A percentile compares a stretch with the other conserved stretches of the same genome.
Evolutionary conservation across 2,113 vertebrate species (phyloP).

Genomic region (Pangasianodon gigas): DNA sequence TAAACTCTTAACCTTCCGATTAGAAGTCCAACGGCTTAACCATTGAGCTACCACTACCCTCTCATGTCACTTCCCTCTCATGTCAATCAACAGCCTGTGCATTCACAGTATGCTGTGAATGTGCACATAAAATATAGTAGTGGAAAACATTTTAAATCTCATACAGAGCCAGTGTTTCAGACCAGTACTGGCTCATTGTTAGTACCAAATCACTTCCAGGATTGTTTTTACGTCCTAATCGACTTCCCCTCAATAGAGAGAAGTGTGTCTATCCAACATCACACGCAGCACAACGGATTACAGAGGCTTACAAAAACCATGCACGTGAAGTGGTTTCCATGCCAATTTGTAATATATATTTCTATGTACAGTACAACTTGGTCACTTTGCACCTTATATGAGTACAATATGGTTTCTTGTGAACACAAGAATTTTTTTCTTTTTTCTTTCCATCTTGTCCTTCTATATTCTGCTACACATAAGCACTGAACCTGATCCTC

Average conservation of each 20-base stretch:
- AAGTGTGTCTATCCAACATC: background rate
- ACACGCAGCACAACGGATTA: background rate
- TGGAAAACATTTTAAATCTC: background rate
- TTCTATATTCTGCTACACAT: too few species aligned
- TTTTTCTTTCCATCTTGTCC: too few species aligned
- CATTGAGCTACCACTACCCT: too few species aligned
- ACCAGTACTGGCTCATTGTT: background rate
- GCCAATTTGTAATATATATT: background rate
- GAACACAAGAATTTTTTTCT: too few species aligned
- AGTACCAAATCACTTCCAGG: background rate
- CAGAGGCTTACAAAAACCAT: background rate
- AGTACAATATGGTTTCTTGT: background rate
- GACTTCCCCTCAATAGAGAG: background rate
- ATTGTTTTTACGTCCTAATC: background rate
- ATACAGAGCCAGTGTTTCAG: background rate
- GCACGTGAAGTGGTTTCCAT: background rate
- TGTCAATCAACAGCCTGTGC: background rate
- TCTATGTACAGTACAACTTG: background rate
- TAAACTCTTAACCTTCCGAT: too few species aligned
- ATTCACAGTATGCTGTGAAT: background rate
- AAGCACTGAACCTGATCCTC: too few species aligned
- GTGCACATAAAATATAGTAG: background rate
- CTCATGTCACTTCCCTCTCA: background rate
- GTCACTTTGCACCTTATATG: background rate
- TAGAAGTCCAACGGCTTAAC: too few species aligned